These are phyloP conservation scores for Drosophila infuscata DNA, from an alignment of 2,888 invertebrate species.

Conservation along the genomic window DNA sequence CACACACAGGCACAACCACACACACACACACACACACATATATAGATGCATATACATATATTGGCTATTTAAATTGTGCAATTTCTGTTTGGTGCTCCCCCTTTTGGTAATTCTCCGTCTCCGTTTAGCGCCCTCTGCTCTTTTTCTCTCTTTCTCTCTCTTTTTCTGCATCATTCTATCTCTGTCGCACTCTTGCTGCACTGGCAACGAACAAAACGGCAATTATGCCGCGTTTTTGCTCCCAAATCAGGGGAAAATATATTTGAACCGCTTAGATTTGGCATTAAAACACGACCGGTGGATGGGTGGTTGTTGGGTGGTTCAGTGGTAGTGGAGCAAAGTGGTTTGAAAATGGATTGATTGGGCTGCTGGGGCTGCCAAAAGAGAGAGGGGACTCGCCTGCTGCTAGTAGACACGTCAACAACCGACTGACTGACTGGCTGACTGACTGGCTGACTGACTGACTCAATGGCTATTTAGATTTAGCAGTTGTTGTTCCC, in stretches of 20 bases:
- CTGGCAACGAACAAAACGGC: conserved; percentile 70
- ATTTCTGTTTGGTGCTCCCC: conserved; percentile 57
- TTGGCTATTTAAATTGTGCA: conserved; percentile 71
- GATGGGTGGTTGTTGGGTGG: conserved; percentile 26
- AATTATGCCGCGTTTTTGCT: conserved; percentile 80
- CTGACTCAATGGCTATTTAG: conserved; percentile 42
- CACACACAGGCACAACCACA: conserved; percentile 8
- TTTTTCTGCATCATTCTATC: not conserved
- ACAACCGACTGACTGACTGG: conserved; percentile 28
- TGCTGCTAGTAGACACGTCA: conserved; percentile 43
- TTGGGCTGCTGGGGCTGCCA: conserved; percentile 51
- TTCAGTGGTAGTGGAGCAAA: conserved; percentile 29
- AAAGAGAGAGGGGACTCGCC: conserved; percentile 18
- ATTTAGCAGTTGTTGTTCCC: conserved; percentile 17
- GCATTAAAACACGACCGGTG: conserved; percentile 64
- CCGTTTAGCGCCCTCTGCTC: conserved; percentile 9
- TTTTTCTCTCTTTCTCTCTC: not conserved
- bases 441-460: conserved; percentile 7
- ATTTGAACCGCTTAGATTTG: conserved; percentile 80
- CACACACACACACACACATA: conserved; percentile 8
- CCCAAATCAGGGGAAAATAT: conserved; percentile 75
- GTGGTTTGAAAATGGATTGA: conserved; percentile 60
- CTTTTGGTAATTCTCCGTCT: conserved; percentile 18
- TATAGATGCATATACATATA: conserved; percentile 29
- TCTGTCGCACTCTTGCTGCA: conserved; percentile 9